Base-by-base conservation (phyloP, 2,113 vertebrate species). In the Antidorcas marsupialis region DNA sequence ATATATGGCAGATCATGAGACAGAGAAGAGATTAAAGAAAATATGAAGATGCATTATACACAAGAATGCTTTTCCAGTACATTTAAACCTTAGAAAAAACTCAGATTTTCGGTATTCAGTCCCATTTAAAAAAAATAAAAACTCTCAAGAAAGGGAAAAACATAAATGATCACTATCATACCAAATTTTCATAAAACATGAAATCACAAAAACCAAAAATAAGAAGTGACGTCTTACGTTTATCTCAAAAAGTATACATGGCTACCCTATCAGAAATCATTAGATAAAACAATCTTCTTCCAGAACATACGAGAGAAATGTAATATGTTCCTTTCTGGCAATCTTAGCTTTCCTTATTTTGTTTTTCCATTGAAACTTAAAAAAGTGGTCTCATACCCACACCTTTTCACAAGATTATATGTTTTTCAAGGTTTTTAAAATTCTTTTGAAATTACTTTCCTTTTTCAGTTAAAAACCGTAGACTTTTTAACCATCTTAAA, bases 311-410 rank as follows among this genome's bases (percentile, higher is more conserved):
- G 57, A 62, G 14, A 53, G n/a, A 96, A 92, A 71, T 89, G 11
- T 17, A 78, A 10, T 60, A 89, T 94, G 8, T 53, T 83, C 36
- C 33, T 86, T 92, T 92, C 28, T 64, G 62, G 87, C 1, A 64
- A 47, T 30, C 59, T 84, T 78, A 88, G 60, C 57, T 93, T 95
- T 95, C 30, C 36, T 57, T 96, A 64, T 89, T 86, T 82, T 86
- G 89, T 43, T 67, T 96, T 86, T 52, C n/a, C 25, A 84, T 15
- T 84, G 74, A 95, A 92, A 96, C 87, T 94, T 76, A 43, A 95
- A 92, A 92, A 92, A 62, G 79, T 78, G 47, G 13, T 53, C 27
- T 27, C 36, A 95, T 30, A 91, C 8, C 23, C 19, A 96, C 1
- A 52, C 4, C 82, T 93, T 91, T 97, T 95, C 30, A 92, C 6